These are phyloP conservation scores for Halichondria panicea DNA, from an alignment of 37 sponge, comb jelly and placozoan genomes.

Conservation along the genomic window DNA sequence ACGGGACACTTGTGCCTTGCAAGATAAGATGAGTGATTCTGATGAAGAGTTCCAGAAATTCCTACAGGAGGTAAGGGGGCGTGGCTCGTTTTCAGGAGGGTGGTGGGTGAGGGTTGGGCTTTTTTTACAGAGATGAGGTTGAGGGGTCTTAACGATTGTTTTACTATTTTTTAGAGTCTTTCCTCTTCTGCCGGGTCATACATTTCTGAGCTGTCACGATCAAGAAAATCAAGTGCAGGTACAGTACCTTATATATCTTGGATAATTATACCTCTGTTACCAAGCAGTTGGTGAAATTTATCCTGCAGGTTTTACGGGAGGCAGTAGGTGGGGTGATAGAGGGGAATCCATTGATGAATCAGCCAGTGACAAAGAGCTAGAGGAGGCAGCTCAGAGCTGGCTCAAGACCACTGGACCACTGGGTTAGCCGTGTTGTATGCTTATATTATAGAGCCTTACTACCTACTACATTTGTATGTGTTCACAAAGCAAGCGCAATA, in stretches of 20 bases:
- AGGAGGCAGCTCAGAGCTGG: slow-evolving; percentile 13
- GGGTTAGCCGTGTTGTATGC: too few species aligned
- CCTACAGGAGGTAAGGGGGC: slow-evolving; percentile 54
- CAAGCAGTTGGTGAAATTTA: neutral
- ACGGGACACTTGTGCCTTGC: too few species aligned
- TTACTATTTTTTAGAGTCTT: slow-evolving; percentile 16
- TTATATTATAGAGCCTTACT: too few species aligned
- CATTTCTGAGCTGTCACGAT: slow-evolving; percentile 10
- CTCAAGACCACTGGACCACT: slow-evolving; percentile 16
- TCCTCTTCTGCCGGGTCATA: slow-evolving; percentile 20
- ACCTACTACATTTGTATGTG: too few species aligned
- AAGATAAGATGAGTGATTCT: slow-evolving; percentile 31
- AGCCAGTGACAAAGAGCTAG: slow-evolving; percentile 23
- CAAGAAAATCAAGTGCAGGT: neutral
- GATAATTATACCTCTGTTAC: neutral
- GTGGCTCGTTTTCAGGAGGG: too few species aligned
- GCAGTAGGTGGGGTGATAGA: neutral
- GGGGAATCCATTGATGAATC: neutral
- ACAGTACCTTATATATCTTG: neutral
- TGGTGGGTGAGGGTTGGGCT: too few species aligned
- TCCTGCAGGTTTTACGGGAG: neutral
- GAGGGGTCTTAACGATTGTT: neutral
- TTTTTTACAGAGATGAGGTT: neutral
- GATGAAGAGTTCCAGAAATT: slow-evolving; percentile 62
- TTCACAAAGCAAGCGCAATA: too few species aligned